phyloP scores from a whole-genome alignment of 2,113 vertebrate species.

The Aramus guarauna region DNA sequence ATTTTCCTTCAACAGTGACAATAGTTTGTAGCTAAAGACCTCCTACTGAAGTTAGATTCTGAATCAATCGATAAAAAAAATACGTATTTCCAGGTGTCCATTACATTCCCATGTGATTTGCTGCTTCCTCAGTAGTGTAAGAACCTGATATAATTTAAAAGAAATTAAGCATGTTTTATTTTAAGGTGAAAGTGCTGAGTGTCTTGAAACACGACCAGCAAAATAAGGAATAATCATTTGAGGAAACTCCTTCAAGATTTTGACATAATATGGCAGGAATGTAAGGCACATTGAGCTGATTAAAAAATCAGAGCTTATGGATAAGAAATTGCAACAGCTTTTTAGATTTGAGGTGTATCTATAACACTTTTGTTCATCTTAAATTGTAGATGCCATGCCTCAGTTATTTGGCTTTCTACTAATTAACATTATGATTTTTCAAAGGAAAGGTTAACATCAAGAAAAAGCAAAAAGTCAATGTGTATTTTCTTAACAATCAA shows the following conservation, averaged over 20 bases:
- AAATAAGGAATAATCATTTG: background rate
- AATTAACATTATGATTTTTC: background rate
- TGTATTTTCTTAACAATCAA: background rate
- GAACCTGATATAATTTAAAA: background rate
- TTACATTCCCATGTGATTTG: background rate
- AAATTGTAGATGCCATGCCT: background rate
- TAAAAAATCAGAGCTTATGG: background rate
- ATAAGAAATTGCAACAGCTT: background rate
- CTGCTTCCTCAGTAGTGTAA: background rate
- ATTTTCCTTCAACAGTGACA: background rate
- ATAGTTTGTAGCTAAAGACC: background rate
- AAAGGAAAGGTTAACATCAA: background rate
- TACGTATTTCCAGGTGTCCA: background rate
- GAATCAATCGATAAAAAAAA: background rate
- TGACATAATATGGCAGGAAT: fast-evolving
- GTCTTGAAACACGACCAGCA: background rate
- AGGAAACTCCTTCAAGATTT: background rate
- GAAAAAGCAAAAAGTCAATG: background rate
- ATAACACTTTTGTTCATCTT: background rate
- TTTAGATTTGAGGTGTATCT: background rate
- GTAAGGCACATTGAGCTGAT: background rate
- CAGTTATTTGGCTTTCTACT: background rate
- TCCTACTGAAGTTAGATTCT: background rate
- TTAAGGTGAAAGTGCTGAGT: background rate
- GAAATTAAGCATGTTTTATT: background rate